These are phyloP conservation scores for Gibbula magus DNA, from an alignment of 2,888 invertebrate species.

Conservation along the genomic window DNA sequence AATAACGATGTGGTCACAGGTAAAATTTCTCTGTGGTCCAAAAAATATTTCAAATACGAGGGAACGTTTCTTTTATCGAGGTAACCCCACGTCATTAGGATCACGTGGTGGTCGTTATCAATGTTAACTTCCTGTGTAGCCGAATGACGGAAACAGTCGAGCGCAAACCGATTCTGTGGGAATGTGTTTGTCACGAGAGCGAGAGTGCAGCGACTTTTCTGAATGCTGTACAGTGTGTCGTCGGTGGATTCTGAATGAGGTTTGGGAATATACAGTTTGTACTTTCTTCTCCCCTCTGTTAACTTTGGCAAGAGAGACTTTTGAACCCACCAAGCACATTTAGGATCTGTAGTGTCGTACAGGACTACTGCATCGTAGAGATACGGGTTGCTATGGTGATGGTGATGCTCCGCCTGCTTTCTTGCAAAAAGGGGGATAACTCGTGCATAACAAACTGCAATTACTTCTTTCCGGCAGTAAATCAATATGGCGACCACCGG, in stretches of 20 bases:
- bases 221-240: neutral
- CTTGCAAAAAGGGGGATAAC: neutral
- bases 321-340: constrained; percentile 11
- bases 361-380: neutral
- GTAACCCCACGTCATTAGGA: constrained; percentile 3
- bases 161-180: constrained; percentile 1
- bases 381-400: neutral
- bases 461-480: neutral
- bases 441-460: neutral
- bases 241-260: neutral
- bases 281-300: neutral
- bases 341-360: constrained; percentile 8
- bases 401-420: neutral
- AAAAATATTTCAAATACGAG: neutral
- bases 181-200: neutral
- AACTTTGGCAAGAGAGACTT: neutral
- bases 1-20: neutral
- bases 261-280: neutral
- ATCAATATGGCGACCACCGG: neutral
- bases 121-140: neutral
- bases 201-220: constrained; percentile 4
- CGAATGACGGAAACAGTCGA: constrained; percentile 11
- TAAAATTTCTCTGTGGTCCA: neutral
- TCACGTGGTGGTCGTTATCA: neutral
- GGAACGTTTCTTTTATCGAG: neutral